Evolutionary conservation across 2,113 vertebrate species (phyloP), one percentile per base, ranked within the genome.

Genomic region (Psettodes erumei): DNA sequence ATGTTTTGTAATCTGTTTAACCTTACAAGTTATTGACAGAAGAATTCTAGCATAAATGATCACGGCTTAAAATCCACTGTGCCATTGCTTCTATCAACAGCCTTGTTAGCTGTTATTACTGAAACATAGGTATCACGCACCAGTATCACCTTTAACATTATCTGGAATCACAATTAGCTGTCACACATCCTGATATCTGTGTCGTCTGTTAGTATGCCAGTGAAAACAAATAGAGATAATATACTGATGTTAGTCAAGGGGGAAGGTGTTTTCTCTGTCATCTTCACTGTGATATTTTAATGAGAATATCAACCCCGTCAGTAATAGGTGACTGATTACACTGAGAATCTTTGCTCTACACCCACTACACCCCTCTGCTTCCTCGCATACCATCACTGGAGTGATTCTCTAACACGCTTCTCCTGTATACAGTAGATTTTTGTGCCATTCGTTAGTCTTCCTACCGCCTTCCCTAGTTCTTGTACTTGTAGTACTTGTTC

Each of bases 261-360:
- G 51, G 62, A 38, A 30, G 55, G 50, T 37, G 40, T 32, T 74
- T 56, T 63, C 25, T 61, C 45, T 70, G 48, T 65, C 71, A 71
- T 77, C 51, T 25, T 64, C 56, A 35, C 67, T 55, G 54, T 70
- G 55, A 83, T 70, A n/a, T 71, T 74, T 80, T 83, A 78, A 82
- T 90, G 76, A 87, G 78, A 81, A 77, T 71, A 76, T 76, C 67
- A 82, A 19, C 53, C 35, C 48, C 81, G 77, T 84, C 61, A 77
- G 67, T 83, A 75, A 75, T 51, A 71, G 65, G 67, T 40, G 37
- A 68, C 65, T 65, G 71, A 71, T 74, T 67, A 19, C 83, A 58
- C 78, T 73, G 45, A 72, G 43, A 56, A 55, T 58, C 47, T 59
- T 40, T 45, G 42, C 32, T 48, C 8, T 11, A 35, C 38, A 21